Percentiles rank a stretch among this genome's conserved stretches.
Conservation (phyloP, 2,797 vertebrate species). For the Sciurus carolinensis region DNA sequence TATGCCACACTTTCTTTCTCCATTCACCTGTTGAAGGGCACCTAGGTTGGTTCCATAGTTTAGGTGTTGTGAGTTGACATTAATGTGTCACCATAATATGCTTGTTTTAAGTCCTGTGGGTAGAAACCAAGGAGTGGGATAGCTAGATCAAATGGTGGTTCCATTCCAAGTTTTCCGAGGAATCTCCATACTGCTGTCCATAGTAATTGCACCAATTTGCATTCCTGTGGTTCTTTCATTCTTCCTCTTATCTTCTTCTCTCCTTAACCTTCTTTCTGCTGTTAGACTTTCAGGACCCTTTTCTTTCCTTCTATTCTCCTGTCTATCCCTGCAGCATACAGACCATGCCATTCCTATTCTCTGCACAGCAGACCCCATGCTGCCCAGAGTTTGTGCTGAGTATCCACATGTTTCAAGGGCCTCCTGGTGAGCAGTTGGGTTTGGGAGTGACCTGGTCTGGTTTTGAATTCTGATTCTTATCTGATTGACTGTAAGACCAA, state of each 20-base stretch:
- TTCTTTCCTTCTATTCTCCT: fast-evolving
- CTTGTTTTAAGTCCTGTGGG: no score
- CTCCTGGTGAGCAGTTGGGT: background rate
- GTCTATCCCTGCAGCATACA: background rate
- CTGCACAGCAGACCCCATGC: fast-evolving
- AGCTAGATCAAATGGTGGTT: no score
- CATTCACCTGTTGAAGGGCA: no score
- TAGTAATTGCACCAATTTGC: no score
- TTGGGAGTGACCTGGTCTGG: background rate
- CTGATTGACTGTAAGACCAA: background rate
- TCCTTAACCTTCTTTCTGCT: background rate
- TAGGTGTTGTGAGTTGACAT: no score
- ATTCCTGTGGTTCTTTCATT: background rate
- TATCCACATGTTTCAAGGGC: background rate
- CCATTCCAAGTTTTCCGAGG: no score
- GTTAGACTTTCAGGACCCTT: background rate
- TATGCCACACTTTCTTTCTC: no score
- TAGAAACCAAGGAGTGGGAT: no score
- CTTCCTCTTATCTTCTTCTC: background rate
- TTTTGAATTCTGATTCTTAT: background rate
- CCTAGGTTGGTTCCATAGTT: no score
- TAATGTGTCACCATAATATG: no score
- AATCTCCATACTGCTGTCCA: no score
- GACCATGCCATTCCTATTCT: background rate
- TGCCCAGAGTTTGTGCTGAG: background rate